Base-by-base conservation (phyloP, 2,888 invertebrate species). In the Ormyrus pomaceus region DNA sequence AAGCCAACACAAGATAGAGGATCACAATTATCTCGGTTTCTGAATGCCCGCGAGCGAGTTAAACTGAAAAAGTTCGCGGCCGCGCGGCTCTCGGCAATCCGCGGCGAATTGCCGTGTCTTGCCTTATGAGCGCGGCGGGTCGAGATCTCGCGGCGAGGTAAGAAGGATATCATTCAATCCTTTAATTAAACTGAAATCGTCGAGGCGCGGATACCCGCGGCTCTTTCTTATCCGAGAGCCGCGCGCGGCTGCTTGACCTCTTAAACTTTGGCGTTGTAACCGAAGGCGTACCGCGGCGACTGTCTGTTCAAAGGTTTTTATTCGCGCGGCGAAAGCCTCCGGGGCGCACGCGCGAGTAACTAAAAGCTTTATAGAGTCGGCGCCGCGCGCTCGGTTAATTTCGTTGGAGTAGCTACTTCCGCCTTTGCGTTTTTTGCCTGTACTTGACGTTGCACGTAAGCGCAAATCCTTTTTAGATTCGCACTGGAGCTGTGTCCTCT, bases 91-190 rank as follows among this genome's bases (percentile, higher is more conserved):
- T 34, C 34, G 34, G 34, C 46, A 8, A 45, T 53, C 6, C 8
- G 0, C 13, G 19, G 19, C 34, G 34, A 4, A 34, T 55, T 48
- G 51, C 59, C 65, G 10, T 46, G 34, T 34, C 48, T 51, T 8
- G 46, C 55, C 55, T 58, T n/a, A 48, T 34, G 34, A 34, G 34
- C 34, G 34, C 34, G 34, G 34, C 34, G 34, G 1, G 58, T 10
- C 19, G 48, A 58, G 62, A 58, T 58, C 59, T 45, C 10, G 19
- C 7, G 34, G 51, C 53, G 19, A 7, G 51, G 69, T 48, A 84
- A 86, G 85, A 84, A 84, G 82, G 83, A 86, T 84, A 84, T 85
- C 84, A 81, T 86, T 86, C 84, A 86, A 84, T 85, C 85, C 84
- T 86, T 86, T 83, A 82, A 86, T 87, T 85, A 84, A 80, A 80